A percentile compares a stretch with the other conserved stretches of the same genome.
Conservation (phyloP, 1,140 invertebrate species). For the Hyphantria cunea region DNA sequence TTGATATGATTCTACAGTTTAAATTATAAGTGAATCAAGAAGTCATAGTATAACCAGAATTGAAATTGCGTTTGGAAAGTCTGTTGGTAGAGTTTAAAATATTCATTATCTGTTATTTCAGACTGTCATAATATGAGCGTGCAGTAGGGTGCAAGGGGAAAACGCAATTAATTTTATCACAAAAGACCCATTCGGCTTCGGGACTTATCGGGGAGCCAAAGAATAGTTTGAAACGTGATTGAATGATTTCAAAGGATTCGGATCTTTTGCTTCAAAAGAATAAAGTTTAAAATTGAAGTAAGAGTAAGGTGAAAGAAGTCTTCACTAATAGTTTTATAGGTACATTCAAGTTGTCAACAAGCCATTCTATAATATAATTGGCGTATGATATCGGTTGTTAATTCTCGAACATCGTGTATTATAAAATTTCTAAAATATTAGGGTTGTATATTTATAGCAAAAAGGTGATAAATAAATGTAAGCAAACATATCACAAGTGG, state of each 20-base stretch:
- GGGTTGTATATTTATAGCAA: too few species aligned
- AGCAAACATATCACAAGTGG: too few species aligned
- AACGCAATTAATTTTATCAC: constrained; percentile 76
- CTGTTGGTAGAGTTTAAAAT: neutral
- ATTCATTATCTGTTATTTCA: constrained; percentile 43
- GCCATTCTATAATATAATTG: constrained; percentile 2
- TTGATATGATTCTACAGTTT: too few species aligned
- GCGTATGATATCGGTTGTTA: constrained; percentile 1
- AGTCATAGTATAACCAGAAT: neutral
- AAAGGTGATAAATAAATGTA: too few species aligned
- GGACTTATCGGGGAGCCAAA: constrained; percentile 35
- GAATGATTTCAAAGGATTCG: neutral
- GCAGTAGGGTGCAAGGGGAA: constrained; percentile 52
- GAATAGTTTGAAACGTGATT: constrained; percentile 47
- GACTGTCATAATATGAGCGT: constrained; percentile 38
- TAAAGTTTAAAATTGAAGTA: neutral
- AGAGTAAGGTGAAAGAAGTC: neutral
- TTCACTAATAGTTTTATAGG: constrained; percentile 24
- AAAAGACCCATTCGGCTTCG: constrained; percentile 51
- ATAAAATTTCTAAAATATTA: neutral
- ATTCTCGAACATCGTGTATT: neutral
- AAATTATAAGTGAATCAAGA: too few species aligned
- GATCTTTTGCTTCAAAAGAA: neutral
- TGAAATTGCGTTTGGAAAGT: constrained; percentile 5
- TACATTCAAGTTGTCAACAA: constrained; percentile 6